A percentile compares a stretch with the other conserved stretches of the same genome.
phyloP scores from a whole-genome alignment of 2,888 invertebrate species.

The Ligdia adustata region DNA sequence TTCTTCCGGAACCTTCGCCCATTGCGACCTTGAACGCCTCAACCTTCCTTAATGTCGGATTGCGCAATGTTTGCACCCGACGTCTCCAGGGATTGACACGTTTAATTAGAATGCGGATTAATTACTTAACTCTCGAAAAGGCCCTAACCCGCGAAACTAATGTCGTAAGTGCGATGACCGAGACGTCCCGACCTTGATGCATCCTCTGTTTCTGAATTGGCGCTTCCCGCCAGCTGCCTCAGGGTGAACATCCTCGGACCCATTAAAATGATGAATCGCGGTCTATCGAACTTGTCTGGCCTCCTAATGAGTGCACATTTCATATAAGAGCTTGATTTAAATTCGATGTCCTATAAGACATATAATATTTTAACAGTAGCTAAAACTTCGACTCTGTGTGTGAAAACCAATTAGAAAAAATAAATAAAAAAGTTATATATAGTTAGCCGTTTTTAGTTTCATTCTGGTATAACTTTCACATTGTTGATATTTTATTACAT shows the following conservation, averaged over 20 bases:
- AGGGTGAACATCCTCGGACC: constrained; percentile 65
- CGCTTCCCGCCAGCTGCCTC: constrained; percentile 55
- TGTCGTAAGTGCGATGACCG: constrained; percentile 70
- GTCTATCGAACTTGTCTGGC: constrained; percentile 33
- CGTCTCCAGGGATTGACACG: constrained; percentile 54
- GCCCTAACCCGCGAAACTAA: constrained; percentile 44
- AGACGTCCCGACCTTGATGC: constrained; percentile 71
- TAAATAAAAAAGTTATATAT: too few species aligned
- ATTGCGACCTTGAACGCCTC: constrained; percentile 80
- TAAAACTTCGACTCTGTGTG: too few species aligned
- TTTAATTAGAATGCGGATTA: constrained; percentile 55
- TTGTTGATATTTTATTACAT: too few species aligned
- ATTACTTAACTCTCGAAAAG: constrained; percentile 40
- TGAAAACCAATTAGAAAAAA: too few species aligned
- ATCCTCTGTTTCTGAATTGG: constrained; percentile 61
- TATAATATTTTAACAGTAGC: constrained; percentile 33
- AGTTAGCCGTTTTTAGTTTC: too few species aligned
- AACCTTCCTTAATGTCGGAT: constrained; percentile 80
- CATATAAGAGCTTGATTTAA: constrained; percentile 22
- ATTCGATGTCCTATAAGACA: constrained; percentile 33
- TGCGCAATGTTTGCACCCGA: constrained; percentile 60
- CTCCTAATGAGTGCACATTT: constrained; percentile 31
- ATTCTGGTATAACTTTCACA: too few species aligned
- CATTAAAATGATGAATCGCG: constrained; percentile 45
- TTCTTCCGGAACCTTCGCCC: constrained; percentile 81